Percentiles rank a stretch among this genome's conserved stretches.
phyloP scores from a whole-genome alignment of 2,113 vertebrate genomes.

The Pollachius pollachius region DNA sequence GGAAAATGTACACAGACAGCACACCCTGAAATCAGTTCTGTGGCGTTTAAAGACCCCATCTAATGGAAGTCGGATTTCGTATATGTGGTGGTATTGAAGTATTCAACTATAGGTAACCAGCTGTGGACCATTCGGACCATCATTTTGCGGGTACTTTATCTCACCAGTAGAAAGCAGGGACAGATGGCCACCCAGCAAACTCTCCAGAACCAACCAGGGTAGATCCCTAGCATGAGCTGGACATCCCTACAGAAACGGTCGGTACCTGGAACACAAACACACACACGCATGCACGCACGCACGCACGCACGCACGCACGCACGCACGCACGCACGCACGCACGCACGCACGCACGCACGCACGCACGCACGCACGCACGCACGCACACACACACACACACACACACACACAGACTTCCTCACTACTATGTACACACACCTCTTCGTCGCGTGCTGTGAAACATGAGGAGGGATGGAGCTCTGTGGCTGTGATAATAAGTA shows the following conservation, averaged over 20 bases:
- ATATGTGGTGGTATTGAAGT: too few relatives aligned
- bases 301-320: slow-evolving; percentile 25
- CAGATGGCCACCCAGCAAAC: slow-evolving; percentile 94
- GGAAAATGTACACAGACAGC: too few relatives aligned
- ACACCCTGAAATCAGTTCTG: too few relatives aligned
- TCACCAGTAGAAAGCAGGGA: slow-evolving; percentile 92
- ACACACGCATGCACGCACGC: background rate
- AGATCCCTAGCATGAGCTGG: slow-evolving; percentile 91
- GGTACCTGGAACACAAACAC: slow-evolving; percentile 77
- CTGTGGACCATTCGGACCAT: too few relatives aligned
- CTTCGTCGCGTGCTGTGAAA: background rate
- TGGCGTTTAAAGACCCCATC: too few relatives aligned
- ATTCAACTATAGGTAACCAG: too few relatives aligned
- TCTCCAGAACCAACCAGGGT: slow-evolving; percentile 90
- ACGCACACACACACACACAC: slow-evolving; percentile 7
- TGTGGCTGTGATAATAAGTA: background rate
- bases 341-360: background rate
- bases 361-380: background rate
- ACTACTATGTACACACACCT: background rate
- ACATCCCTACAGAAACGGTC: slow-evolving; percentile 89
- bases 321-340: slow-evolving; percentile 9
- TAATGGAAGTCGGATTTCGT: too few relatives aligned
- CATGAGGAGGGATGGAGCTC: background rate
- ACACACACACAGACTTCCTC: background rate
- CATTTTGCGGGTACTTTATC: slow-evolving; percentile 28